Percentiles rank a stretch among this genome's conserved stretches.
Evolutionary conservation across 2,113 vertebrate species (phyloP).

Genomic region (Syrrhaptes paradoxus): DNA sequence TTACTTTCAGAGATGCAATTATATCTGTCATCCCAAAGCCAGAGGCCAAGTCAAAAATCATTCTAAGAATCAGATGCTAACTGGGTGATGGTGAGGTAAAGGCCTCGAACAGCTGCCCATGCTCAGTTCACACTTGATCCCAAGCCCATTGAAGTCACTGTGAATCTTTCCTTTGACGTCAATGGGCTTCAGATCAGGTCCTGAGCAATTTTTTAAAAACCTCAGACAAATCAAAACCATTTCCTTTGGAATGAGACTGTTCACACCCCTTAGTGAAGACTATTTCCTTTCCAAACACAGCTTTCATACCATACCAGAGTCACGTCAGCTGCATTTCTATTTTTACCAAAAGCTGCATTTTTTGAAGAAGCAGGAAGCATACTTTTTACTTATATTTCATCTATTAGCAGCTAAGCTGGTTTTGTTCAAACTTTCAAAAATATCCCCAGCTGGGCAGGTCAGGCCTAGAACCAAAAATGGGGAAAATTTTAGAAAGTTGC

Average conservation of each 20-base stretch:
- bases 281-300: constrained; percentile 57
- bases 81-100: neutral
- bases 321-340: constrained; percentile 11
- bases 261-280: constrained; percentile 46
- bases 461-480: neutral
- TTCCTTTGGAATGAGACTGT: constrained; percentile 39
- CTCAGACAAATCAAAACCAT: constrained; percentile 71
- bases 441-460: neutral
- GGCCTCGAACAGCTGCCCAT: neutral
- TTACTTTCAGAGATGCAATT: neutral
- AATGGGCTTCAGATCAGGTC: constrained; percentile 56
- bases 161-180: constrained; percentile 63
- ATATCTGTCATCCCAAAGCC: neutral
- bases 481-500: neutral
- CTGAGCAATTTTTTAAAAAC: constrained; percentile 43
- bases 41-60: neutral
- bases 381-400: constrained; percentile 20
- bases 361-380: neutral
- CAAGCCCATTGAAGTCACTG: constrained; percentile 19
- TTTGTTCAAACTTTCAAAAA: neutral
- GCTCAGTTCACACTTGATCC: constrained; percentile 30
- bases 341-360: constrained; percentile 31
- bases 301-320: neutral
- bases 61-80: neutral
- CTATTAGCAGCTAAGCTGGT: neutral